Base-by-base conservation (phyloP, 1,140 invertebrate species). In the Listronotus bonariensis region DNA sequence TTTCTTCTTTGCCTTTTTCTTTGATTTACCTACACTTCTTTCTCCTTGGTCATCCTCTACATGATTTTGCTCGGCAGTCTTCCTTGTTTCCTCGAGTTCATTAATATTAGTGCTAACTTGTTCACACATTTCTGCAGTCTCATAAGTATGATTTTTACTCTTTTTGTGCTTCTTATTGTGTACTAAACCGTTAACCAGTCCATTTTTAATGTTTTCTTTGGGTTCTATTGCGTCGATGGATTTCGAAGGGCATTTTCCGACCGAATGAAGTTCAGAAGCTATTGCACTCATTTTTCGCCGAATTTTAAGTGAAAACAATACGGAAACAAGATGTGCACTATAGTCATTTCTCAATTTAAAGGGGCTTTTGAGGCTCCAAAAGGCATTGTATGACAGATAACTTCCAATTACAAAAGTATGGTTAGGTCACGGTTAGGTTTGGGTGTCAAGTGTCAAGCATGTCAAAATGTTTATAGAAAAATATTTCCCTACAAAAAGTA, bases 121-220 rank as follows among this genome's bases (percentile, higher is more conserved):
- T 38, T 63, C 43, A 38, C 41, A 54, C 45, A 40, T 52, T 60
- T 63, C 43, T 31, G 20, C 10, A 38, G 9, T 18, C 12, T 56
- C 55, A 41, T 38, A 18, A 17, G 32, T 58, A 7, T 40, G 32
- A 26, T 40, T 32, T 52, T 58, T 57, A 48, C 41, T 46, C 52
- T 65, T 65, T 46, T 68, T 68, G 14, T 62, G 36, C 15, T 62
- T 58, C 20, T 58, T 55, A 17, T 52, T 45, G 12, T 40, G 41
- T 41, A 62, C 57, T 46, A 75, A 31, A 31, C 74, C 74, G 59
- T 75, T 75, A 18, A 72, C 52, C 31, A 75, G 53, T 12, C 74
- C 74, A 67, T 75, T 74, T 51, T 68, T 70, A 41, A 34, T 68
- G 17, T 62, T 63, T 31, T 67, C 63, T 45, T 64, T 67, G 17